Evolutionary conservation across 2,113 vertebrate genomes (phyloP), one percentile per base, ranked within the genome.

Genomic region (Ictidomys tridecemlineatus): DNA sequence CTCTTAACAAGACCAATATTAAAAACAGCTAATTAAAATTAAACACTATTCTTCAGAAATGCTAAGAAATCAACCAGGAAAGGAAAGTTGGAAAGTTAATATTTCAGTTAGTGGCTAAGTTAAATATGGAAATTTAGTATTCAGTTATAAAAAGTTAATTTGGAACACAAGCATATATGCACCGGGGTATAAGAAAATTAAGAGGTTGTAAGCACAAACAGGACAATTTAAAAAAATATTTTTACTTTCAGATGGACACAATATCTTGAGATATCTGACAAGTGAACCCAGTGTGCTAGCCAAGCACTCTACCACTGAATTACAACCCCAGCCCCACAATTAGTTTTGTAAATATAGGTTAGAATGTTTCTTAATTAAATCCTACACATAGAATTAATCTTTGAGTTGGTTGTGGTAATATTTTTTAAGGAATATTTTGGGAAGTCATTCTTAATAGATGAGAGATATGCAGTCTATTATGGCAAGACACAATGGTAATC

Each of bases 91-190:
- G 26, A 96, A 96, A 84, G 17, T 91, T 73, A 53, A 9, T 61
- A 93, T 93, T 95, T 93, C 8, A 95, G 72, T 85, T 91, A 95
- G 51, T 56, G 72, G 74, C 74, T 67, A 56, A 74, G 28, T 61
- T 85, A 92, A 95, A 94, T 69, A 77, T 72, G 51, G 4, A 97
- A 94, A 89, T 79, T 48, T 76, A 79, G 14, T 58, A 85, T 85
- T 97, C 51, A 61, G 26, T 48, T 76, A 85, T 76, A 83, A 90
- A 89, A 92, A 74, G n/a, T 53, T 72, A 94, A 85, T 90, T 74
- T 85, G 42, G 42, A 92, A 51, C 12, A 74, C 92, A 6, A 90
- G 76, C 16, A 90, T 63, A 42, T 22, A 72, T 37, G 20, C 89
- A 42, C 34, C 74, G 18, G 88, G 24, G 34, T 72, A 3, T 63